phyloP scores from a whole-genome alignment of 2,113 vertebrate species.

The Laticauda laticaudata region DNA sequence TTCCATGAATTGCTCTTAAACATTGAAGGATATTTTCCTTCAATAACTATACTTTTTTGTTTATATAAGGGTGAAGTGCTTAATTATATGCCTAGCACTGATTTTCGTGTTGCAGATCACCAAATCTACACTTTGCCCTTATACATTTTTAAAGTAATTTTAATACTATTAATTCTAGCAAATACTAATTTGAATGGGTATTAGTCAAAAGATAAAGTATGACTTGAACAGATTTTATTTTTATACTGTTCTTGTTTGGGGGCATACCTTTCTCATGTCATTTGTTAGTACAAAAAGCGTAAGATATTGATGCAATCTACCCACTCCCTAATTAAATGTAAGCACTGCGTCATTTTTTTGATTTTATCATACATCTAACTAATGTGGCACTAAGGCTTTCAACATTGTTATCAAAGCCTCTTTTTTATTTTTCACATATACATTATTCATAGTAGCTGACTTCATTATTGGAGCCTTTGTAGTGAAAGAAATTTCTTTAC shows the following conservation, averaged over 20 bases:
- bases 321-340: background rate
- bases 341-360: background rate
- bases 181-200: slow-evolving; percentile 10
- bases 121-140: background rate
- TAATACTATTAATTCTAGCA: background rate
- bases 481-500: background rate
- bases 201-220: background rate
- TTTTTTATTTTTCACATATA: background rate
- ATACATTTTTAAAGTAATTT: background rate
- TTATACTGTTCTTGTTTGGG: background rate
- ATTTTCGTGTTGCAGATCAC: background rate
- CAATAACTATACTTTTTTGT: background rate
- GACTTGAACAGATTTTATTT: background rate
- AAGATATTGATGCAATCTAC: background rate
- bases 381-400: background rate
- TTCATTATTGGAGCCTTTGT: background rate
- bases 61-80: background rate
- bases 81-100: background rate
- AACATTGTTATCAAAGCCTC: background rate
- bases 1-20: background rate
- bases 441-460: background rate
- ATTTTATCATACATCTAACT: background rate
- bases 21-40: background rate
- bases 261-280: background rate
- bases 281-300: background rate